These are phyloP conservation scores for Anguilla marmorata DNA, from an alignment of 2,797 vertebrate genomes.

Conservation along the genomic window DNA sequence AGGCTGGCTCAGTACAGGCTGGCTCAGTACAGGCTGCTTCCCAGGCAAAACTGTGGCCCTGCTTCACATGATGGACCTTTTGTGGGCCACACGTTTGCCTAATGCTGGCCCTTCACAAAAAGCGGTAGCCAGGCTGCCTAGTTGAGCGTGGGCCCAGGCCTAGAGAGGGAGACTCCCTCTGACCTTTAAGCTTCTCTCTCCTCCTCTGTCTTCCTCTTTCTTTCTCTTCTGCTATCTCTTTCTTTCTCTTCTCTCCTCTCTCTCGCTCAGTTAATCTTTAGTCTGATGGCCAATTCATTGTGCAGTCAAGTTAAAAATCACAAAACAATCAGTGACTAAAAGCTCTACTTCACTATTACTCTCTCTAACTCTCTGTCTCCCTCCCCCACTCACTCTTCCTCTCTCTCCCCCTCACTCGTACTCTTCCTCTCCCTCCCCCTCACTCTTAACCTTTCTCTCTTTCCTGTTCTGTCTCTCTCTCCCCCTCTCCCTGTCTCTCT, in stretches of 20 bases:
- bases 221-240: not conserved
- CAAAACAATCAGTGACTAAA: not conserved
- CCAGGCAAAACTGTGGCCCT: constrained; percentile 74
- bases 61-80: constrained; percentile 74
- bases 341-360: constrained; percentile 32
- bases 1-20: constrained; percentile 84
- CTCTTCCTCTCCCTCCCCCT: not conserved
- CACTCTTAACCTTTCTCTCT: constrained; percentile 29
- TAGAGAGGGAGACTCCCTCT: constrained; percentile 55
- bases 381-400: constrained; percentile 30
- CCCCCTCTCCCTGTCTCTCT: constrained; percentile 30
- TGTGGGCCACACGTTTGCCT: constrained; percentile 75
- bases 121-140: constrained; percentile 50
- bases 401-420: not conserved
- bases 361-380: constrained; percentile 18
- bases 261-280: not conserved
- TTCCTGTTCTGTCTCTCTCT: constrained; percentile 42
- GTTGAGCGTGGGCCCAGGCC: constrained; percentile 59
- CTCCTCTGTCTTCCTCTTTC: not conserved
- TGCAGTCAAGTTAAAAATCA: not conserved
- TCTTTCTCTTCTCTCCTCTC: not conserved
- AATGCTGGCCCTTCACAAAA: constrained; percentile 66
- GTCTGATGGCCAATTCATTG: not conserved
- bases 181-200: constrained; percentile 61
- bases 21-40: constrained; percentile 84